These are phyloP conservation scores for Chrysogorgia sp. DNA, from an alignment of 92 coral and sea anemone genomes.

Conservation along the genomic window DNA sequence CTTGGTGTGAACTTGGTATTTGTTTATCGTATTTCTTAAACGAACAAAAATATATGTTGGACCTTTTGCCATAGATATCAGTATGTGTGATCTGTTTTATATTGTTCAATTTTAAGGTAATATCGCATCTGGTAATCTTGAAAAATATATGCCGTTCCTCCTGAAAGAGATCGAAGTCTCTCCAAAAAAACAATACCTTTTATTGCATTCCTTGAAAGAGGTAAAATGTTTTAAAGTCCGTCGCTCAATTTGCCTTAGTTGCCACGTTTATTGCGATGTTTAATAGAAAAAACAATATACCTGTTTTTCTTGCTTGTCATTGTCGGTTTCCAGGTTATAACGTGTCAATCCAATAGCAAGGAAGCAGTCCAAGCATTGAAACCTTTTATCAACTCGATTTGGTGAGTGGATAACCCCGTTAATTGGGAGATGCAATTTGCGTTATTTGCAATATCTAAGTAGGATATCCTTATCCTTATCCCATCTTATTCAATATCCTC, in stretches of 20 bases:
- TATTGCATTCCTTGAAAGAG: constrained; percentile 94
- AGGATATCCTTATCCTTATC: too few species aligned
- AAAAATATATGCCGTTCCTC: constrained; percentile 84
- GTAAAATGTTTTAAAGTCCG: constrained; percentile 42
- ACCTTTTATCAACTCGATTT: constrained; percentile 92
- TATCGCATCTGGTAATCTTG: constrained; percentile 93
- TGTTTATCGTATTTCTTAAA: too few species aligned
- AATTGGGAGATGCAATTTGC: too few species aligned
- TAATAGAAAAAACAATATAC: too few species aligned
- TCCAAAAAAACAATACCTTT: constrained; percentile 89
- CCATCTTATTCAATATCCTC: too few species aligned
- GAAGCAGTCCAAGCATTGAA: constrained; percentile 84
- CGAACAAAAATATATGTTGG: too few species aligned
- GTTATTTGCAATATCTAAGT: too few species aligned
- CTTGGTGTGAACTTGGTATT: too few species aligned
- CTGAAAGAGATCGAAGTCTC: constrained; percentile 88
- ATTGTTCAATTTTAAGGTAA: constrained; percentile 64
- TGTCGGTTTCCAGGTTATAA: constrained; percentile 80
- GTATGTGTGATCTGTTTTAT: too few species aligned
- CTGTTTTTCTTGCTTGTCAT: constrained; percentile 6
- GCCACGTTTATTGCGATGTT: too few species aligned
- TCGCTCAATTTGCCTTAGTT: not conserved
- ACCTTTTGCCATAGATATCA: too few species aligned
- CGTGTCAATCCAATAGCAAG: constrained; percentile 82
- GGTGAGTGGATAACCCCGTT: constrained; percentile 58